These are phyloP conservation scores for Anthophora plumipes DNA, from an alignment of 2,888 invertebrate genomes.

Conservation along the genomic window DNA sequence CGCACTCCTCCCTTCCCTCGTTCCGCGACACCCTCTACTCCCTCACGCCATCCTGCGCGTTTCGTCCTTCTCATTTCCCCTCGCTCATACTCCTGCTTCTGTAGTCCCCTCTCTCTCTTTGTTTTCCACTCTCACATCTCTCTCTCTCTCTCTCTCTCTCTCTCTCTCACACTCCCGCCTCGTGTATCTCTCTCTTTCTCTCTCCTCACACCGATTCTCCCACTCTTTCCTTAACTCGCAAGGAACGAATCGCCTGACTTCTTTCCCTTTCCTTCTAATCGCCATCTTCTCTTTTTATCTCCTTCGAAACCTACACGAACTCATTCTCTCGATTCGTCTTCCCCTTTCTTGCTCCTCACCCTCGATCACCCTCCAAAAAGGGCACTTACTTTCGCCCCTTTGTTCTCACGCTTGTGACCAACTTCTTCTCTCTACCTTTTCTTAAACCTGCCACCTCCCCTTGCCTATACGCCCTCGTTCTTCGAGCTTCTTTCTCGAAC, in stretches of 20 bases:
- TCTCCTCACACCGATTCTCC: constrained; percentile 45
- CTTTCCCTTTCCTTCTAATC: constrained; percentile 50
- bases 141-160: constrained; percentile 37
- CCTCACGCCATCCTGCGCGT: constrained; percentile 61
- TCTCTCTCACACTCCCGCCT: constrained; percentile 29
- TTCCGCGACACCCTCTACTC: constrained; percentile 52
- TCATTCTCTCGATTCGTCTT: constrained; percentile 49
- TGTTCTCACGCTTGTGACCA: constrained; percentile 76
- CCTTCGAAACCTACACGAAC: constrained; percentile 42
- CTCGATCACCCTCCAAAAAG: constrained; percentile 73
- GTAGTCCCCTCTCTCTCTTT: constrained; percentile 39
- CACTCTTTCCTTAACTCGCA: constrained; percentile 58
- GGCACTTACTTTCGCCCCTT: constrained; percentile 78
- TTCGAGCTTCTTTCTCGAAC: constrained; percentile 62
- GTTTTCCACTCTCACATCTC: neutral
- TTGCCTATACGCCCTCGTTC: constrained; percentile 53
- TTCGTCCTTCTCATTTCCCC: constrained; percentile 56
- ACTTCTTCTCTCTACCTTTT: constrained; percentile 53
- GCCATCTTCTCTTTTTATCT: constrained; percentile 46
- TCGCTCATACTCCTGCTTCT: constrained; percentile 35
- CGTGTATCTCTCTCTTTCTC: constrained; percentile 29
- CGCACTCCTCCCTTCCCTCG: constrained; percentile 50
- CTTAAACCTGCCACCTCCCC: constrained; percentile 49
- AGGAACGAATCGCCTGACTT: constrained; percentile 59
- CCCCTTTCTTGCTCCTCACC: constrained; percentile 66